Conservation (phyloP, 2,113 vertebrate species). For the Rhipidura dahli region DNA sequence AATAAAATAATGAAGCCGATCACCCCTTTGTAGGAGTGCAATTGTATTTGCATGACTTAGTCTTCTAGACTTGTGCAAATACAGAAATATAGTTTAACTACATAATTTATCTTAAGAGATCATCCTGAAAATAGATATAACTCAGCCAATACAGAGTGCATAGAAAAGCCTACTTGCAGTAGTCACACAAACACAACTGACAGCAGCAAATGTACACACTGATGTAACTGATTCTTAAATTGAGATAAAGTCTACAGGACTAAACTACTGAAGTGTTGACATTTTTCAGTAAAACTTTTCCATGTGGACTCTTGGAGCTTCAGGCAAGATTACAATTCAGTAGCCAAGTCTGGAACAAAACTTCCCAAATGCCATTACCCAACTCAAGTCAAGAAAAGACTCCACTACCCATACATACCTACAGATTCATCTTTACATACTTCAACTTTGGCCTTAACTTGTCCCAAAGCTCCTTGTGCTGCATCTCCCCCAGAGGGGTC, state of each 20-base stretch:
- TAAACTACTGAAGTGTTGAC: background rate
- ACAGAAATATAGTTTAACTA: background rate
- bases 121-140: background rate
- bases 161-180: background rate
- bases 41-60: background rate
- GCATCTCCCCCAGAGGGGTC: conserved; percentile 73
- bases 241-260: background rate
- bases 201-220: background rate
- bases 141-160: background rate
- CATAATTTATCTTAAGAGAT: background rate
- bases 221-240: background rate
- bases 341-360: background rate
- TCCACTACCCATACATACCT: conserved; percentile 76
- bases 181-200: background rate
- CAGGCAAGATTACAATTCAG: background rate
- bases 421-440: conserved; percentile 99
- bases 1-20: background rate
- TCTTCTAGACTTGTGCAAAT: background rate
- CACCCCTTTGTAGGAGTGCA: background rate
- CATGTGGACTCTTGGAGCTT: background rate
- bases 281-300: background rate
- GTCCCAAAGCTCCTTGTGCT: conserved; percentile 89
- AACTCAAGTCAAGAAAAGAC: background rate
- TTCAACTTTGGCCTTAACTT: conserved; percentile 98
- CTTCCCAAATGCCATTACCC: background rate